Conservation (phyloP, 2,888 invertebrate species). For the Formica aserva region DNA sequence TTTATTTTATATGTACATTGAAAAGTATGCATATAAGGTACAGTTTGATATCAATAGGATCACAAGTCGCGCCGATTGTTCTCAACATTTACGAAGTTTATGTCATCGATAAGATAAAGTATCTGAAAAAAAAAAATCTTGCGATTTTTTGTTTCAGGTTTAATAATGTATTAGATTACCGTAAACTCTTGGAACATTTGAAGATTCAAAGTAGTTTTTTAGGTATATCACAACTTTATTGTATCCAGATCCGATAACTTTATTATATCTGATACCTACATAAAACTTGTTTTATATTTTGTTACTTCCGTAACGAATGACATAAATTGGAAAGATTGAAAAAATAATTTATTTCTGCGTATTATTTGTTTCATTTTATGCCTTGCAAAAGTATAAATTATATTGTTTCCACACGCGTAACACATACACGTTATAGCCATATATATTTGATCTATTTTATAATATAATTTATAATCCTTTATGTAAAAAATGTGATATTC, state of each 20-base stretch:
- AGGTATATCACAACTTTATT: background rate
- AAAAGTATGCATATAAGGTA: background rate
- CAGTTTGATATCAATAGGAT: background rate
- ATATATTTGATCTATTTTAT: background rate
- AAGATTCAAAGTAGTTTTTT: background rate
- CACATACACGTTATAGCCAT: too few species aligned
- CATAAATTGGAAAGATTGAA: background rate
- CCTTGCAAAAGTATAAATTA: background rate
- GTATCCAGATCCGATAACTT: background rate
- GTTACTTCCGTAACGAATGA: background rate
- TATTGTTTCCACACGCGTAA: too few species aligned
- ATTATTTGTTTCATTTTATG: background rate
- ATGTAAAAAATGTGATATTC: background rate
- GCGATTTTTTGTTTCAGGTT: background rate
- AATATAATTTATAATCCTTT: background rate
- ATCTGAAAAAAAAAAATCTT: background rate
- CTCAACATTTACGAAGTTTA: background rate
- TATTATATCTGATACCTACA: background rate
- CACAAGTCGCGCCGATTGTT: background rate
- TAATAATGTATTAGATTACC: slow-evolving; percentile 15
- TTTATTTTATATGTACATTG: background rate
- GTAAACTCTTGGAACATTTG: background rate
- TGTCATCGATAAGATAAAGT: background rate
- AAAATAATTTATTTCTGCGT: background rate
- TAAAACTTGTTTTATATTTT: background rate